Base-by-base conservation (phyloP, 2,113 vertebrate species). In the Pyxicephalus adspersus region DNA sequence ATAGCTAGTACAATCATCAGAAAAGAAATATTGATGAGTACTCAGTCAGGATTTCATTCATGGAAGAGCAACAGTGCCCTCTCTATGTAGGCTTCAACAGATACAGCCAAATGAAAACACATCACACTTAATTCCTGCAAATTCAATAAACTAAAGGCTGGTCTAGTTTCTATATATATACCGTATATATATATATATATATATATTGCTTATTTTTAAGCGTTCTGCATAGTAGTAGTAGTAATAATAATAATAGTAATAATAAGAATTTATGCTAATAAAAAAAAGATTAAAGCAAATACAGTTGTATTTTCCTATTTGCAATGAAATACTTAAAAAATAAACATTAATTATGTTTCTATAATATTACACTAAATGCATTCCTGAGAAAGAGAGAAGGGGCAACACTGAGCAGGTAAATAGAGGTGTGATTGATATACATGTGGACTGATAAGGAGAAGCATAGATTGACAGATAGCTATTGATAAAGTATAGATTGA, bases 51-150 rank as follows among this genome's bases (percentile, higher is more conserved):
- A 0, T 63, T 0, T 4, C 18, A 28, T 52, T 28, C 51, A 54
- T 4, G 26, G 61, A 38, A 75, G 57, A 13, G 29, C 34, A 25
- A 54, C 9, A 63, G 22, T 9, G 72, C 72, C 72, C 72, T 63
- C 72, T 63, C 13, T n/a, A 57, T n/a, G 57, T 50, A 23, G 57
- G 7, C 57, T 18, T 23, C 17, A n/a, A 45, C 15, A 45, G 9
- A 23, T 50, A 26, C 29, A n/a, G 7, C 9, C 26, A 28, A 64
- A 64, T 4, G 26, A 29, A 64, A 22, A 29, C 16, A 64, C 26
- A 29, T 4, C 7, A 17, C 9, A 11, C 9, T 23, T 58, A 11
- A 57, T 57, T 57, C 5, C 54, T 5, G 5, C 54, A 20, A 11
- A 22, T 58, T 58, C 20, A 58, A 22, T 58, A 58, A 58, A 58